A percentile compares a stretch with the other conserved stretches of the same genome.
Evolutionary conservation across 1,140 invertebrate species (phyloP).

Genomic region (Brachystomella parvula): DNA sequence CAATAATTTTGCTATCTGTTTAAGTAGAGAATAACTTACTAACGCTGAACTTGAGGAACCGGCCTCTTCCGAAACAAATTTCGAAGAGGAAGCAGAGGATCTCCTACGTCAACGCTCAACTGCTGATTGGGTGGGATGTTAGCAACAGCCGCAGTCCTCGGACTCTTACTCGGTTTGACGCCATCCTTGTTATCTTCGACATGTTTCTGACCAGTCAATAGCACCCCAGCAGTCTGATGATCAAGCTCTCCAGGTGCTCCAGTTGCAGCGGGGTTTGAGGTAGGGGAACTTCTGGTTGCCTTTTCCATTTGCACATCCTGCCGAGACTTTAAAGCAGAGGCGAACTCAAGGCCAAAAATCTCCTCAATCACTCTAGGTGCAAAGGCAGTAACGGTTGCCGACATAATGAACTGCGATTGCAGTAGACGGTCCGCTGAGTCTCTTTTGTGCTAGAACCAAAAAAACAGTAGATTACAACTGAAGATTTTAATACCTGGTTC

Average conservation of each 20-base stretch:
- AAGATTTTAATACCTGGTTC: too few species aligned
- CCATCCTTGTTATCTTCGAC: constrained; percentile 1
- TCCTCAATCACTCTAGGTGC: background rate
- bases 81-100: background rate
- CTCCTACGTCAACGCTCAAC: background rate
- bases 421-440: too few species aligned
- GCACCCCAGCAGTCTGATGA: background rate
- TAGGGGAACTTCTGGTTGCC: too few species aligned
- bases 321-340: background rate
- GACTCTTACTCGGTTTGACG: background rate
- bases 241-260: background rate
- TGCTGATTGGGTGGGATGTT: background rate
- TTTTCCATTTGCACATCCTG: background rate
- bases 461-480: too few species aligned
- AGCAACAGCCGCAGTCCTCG: background rate
- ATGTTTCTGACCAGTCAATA: background rate
- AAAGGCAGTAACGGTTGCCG: too few species aligned
- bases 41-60: background rate
- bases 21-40: background rate
- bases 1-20: background rate
- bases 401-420: too few species aligned
- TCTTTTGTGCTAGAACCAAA: too few species aligned
- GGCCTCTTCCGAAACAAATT: background rate
- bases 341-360: background rate
- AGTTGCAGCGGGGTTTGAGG: background rate